Evolutionary conservation across 2,888 invertebrate species (phyloP), one percentile per base, ranked within the genome.

Genomic region (Zhuqinia jingwanae): DNA sequence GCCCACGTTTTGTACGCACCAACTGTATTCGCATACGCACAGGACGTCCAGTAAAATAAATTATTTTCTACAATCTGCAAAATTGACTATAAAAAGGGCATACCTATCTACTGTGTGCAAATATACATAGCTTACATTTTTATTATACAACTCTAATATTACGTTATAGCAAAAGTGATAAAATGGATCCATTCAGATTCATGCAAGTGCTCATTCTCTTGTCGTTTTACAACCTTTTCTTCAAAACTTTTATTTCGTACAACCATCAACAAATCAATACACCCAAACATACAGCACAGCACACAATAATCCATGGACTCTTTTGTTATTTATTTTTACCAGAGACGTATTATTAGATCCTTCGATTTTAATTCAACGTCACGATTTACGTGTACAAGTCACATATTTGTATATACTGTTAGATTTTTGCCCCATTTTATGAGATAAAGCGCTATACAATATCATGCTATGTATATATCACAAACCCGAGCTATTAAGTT

Each of bases 331-430:
- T n/a, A n/a, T n/a, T 11, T 10, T 13, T 15, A 50, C 13, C 2
- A 10, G 8, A 50, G 15, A 15, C 17, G 10, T 47, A 45, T 1
- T 45, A 70, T 42, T 70, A 17, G 68, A 68, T 13, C 68, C 45
- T 68, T 68, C 45, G 45, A 68, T 45, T 78, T 78, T 47, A 13
- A 63, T 77, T 13, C 42, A 58, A 60, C 77, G 45, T 63, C 78
- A 78, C 78, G 60, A 63, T 60, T 70, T 53, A 53, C 36, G n/a
- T 45, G 20, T 27, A 13, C 17, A 73, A 73, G 25, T n/a, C 73
- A 56, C 73, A 75, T 27, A n/a, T n/a, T n/a, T n/a, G n/a, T n/a
- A n/a, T n/a, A n/a, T n/a, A n/a, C n/a, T n/a, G 53, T 27, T 27
- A 22, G 20, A 22, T 50, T 75, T 75, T 50, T 22, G 25, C 73